phyloP scores from a whole-genome alignment of 1,140 invertebrate genomes.

The Drosophila dunni region DNA sequence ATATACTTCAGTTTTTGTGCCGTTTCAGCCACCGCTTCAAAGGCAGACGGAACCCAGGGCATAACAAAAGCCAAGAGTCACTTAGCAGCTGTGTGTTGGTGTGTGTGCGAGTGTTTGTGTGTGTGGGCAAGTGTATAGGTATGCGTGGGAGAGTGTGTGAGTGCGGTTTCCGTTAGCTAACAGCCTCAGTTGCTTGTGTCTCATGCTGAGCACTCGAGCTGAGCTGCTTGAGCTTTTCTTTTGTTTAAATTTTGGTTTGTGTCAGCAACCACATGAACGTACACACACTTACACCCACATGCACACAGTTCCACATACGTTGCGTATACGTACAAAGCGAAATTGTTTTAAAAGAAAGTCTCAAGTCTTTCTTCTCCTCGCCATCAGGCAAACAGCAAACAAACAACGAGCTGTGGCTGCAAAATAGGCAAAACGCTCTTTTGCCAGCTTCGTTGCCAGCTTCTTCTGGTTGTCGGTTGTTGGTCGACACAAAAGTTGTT shows the following conservation, averaged over 20 bases:
- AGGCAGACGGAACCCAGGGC: constrained; percentile 51
- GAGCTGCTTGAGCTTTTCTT: constrained; percentile 66
- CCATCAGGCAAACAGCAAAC: constrained; percentile 51
- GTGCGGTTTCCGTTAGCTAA: constrained; percentile 82
- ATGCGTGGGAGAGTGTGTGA: constrained; percentile 58
- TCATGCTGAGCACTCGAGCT: constrained; percentile 67
- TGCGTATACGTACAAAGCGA: constrained; percentile 63
- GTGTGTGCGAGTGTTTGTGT: constrained; percentile 8
- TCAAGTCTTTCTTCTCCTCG: constrained; percentile 62
- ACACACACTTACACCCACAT: constrained; percentile 48
- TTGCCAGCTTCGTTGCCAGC: constrained; percentile 23
- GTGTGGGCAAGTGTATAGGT: constrained; percentile 36
- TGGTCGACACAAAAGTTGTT: constrained; percentile 67
- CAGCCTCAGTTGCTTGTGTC: constrained; percentile 74
- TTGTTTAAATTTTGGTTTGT: constrained; percentile 83
- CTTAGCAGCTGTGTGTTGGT: constrained; percentile 63
- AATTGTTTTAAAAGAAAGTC: constrained; percentile 82
- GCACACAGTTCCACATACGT: constrained; percentile 21
- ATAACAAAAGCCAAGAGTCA: constrained; percentile 79
- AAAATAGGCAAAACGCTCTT: constrained; percentile 46
- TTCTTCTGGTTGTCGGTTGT: constrained; percentile 21
- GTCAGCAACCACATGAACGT: constrained; percentile 79
- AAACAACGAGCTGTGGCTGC: constrained; percentile 35
- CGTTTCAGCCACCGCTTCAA: constrained; percentile 64
- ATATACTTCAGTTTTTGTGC: constrained; percentile 79